Base-by-base conservation (phyloP, 2,113 vertebrate genomes). In the Eulemur macaco region DNA sequence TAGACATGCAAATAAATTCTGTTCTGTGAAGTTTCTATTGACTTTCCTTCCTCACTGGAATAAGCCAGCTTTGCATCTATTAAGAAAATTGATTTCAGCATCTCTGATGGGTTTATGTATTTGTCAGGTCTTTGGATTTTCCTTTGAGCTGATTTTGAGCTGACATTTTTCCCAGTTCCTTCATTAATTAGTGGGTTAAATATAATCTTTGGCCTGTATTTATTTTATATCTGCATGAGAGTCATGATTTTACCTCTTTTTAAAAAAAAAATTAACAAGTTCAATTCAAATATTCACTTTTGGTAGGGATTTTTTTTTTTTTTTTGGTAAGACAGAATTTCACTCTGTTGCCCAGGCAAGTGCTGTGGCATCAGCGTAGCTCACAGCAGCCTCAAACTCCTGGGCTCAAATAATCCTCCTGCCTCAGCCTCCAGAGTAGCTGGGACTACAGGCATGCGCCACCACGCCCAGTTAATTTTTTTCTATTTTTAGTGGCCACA, bases 241-340 rank as follows among this genome's bases (percentile, higher is more conserved):
- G n/a, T 84, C 37, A 89, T 71, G 47, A 89, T 82, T 90, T 93
- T 64, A 68, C 85, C 64, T 29, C 58, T 78, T 92, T 60, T 71
- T 31, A 37, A 52, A 52, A 52, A 56, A 56, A 21, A 54, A 54
- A 54, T 86, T 86, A 76, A 77, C 50, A 91, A 71, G 17, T 78
- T 13, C 71, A 91, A 69, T 86, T 80, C 60, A 76, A 91, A 37
- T 68, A 83, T 71, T 87, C 66, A 58, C 31, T 64, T 85, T 84
- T 64, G 83, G 39, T 84, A 71, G 39, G 9, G 34, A 66, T 82
- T 82, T 69, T 89, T 78, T 74, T 54, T 54, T 54, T 54, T 54
- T 54, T 54, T 54, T 54, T 54, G 17, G 52, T 54, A 54, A 54
- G 52, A 54, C 52, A 54, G 52, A 54, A 54, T 54, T 54, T 54